Evolutionary conservation across 2,797 vertebrate species (phyloP).

Genomic region (Furcifer pardalis): DNA sequence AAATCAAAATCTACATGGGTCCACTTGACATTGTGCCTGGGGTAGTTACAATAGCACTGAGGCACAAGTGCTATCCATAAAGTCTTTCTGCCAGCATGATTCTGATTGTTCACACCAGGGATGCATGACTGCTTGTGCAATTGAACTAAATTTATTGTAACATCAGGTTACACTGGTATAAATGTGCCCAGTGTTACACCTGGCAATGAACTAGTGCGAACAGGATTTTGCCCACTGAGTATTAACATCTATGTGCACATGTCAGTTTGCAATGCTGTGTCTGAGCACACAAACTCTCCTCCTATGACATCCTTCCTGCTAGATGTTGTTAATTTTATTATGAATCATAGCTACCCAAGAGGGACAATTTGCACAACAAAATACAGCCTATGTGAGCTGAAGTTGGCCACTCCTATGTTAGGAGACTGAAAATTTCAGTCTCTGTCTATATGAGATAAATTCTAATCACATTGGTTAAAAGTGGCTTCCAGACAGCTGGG

Average conservation of each 20-base stretch:
- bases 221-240: neutral
- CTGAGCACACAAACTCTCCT: neutral
- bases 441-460: neutral
- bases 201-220: too few species aligned
- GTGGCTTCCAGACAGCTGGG: neutral
- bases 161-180: too few species aligned
- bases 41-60: too few species aligned
- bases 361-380: neutral
- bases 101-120: too few species aligned
- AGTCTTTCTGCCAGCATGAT: too few species aligned
- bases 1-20: too few species aligned
- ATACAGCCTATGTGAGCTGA: neutral
- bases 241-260: neutral
- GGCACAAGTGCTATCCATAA: too few species aligned
- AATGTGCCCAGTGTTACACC: too few species aligned
- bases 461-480: neutral
- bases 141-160: too few species aligned
- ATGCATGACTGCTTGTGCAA: too few species aligned
- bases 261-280: neutral
- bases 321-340: neutral
- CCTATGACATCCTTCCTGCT: neutral
- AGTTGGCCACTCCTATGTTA: neutral
- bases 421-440: neutral
- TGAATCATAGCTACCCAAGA: neutral
- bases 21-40: too few species aligned